These are phyloP conservation scores for Trinectes maculatus DNA, from an alignment of 2,113 vertebrate genomes.

Conservation along the genomic window DNA sequence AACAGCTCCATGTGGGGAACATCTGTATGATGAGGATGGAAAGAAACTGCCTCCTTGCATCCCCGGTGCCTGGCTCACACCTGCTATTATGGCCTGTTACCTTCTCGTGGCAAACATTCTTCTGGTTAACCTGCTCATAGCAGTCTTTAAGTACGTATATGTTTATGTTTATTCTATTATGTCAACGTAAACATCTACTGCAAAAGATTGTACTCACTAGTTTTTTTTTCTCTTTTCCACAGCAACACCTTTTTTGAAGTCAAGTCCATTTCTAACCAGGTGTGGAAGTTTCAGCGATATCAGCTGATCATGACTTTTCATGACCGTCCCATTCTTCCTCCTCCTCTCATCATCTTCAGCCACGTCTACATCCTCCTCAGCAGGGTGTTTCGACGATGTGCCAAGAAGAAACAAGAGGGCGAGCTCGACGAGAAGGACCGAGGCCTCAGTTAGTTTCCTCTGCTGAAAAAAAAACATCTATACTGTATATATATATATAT, in stretches of 20 bases:
- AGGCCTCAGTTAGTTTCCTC: conserved; percentile 88
- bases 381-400: conserved; percentile 85
- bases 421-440: conserved; percentile 93
- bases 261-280: conserved; percentile 98
- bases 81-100: conserved; percentile 98
- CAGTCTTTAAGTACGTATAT: conserved; percentile 93
- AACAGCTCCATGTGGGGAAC: conserved; percentile 96
- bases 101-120: conserved; percentile 97
- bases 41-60: conserved; percentile 97
- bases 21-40: conserved; percentile 95
- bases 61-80: conserved; percentile 97
- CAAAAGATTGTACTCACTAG: too few species aligned
- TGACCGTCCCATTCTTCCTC: conserved; percentile 94
- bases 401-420: conserved; percentile 85
- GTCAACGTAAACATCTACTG: too few species aligned
- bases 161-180: not conserved
- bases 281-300: conserved; percentile 99
- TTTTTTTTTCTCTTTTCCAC: conserved; percentile 26
- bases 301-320: conserved; percentile 99
- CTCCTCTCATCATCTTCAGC: conserved; percentile 95
- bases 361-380: conserved; percentile 91
- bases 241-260: conserved; percentile 99
- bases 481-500: not conserved
- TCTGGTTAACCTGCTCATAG: conserved; percentile 96
- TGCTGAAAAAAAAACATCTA: not conserved